Evolutionary conservation across 2,888 invertebrate genomes (phyloP), one percentile per base, ranked within the genome.

Genomic region (Clistopyga incitator): DNA sequence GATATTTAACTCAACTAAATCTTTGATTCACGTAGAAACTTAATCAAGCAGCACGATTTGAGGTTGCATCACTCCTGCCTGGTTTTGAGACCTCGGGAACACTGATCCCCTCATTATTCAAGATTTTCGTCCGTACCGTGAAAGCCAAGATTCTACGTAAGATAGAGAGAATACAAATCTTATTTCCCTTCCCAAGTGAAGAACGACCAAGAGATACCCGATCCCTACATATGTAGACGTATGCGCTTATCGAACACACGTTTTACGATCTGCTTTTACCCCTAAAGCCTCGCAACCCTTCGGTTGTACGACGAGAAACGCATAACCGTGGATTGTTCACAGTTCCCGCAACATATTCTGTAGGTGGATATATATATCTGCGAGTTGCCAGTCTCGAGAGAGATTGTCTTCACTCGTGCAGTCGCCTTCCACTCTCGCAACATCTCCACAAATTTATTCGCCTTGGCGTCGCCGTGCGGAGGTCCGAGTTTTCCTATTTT

Each of bases 91-190:
- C 71, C 67, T 59, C 61, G 59, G 72, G 50, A 80, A 64, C 67
- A 72, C 67, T 68, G 67, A 83, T 83, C 71, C 76, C 50, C 67
- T 52, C 61, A 80, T 76, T 72, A 68, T 80, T 80, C 61, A 72
- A 77, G 76, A 83, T 80, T 77, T 67, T 23, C 47, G 34, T 47
- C 47, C 79, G 45, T 68, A 38, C 50, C 20, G 29, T 23, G 42
- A 25, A 6, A n/a, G 15, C 15, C 42, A 29, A 42, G 42, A 25
- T 18, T 42, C 42, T 13, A 23, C 45, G 34, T 18, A 42, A 72
- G 45, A 56, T 50, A 29, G 74, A 34, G 64, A 38, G 42, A 42
- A 6, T 15, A 64, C 18, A 42, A 38, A 8, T 64, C 64, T 64
- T 42, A 50, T 68, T 52, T 38, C 13, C 0, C 34, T 54, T 11